Evolutionary conservation across 2,888 invertebrate genomes (phyloP), one percentile per base, ranked within the genome.

Genomic region (Polymixis lichenea): DNA sequence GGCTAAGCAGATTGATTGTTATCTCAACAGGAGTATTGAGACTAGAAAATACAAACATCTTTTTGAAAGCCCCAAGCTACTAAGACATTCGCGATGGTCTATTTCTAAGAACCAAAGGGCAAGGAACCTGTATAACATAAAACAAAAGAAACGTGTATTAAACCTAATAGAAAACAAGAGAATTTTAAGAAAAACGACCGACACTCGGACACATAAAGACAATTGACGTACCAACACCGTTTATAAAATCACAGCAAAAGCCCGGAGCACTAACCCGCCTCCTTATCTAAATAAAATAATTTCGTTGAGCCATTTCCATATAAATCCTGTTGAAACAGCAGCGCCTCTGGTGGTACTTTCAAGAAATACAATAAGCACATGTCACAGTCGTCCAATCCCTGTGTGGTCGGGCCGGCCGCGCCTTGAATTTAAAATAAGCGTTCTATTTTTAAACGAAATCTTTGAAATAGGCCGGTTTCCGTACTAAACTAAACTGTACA

Each of bases 301-400:
- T 84, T 73, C 71, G 82, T 77, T 71, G 66, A 72, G 55, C 69
- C 72, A 83, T 87, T 85, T 84, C 83, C 80, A 86, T 85, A 85
- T 85, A 89, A 87, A 87, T 86, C 82, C 84, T 81, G 85, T 87
- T 82, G 79, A 83, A 89, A 86, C 75, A 78, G 79, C 72, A 78
- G 78, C 73, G 81, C 83, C 80, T 84, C 81, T 81, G 77, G 84
- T 83, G 83, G 79, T 80, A 82, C 80, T 86, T 85, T 82, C 82
- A 88, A 87, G 87, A 89, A 92, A 93, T 91, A 92, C 92, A 93
- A 92, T 92, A 92, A 92, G 91, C 88, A 90, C 91, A 89, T 90
- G 92, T 90, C 91, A 88, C 88, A 78, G 51, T 78, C 75, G 86
- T 85, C 87, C 89, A 89, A 89, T 87, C 89, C 88, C 84, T 87